Conservation (phyloP, 2,113 vertebrate genomes). For the Rhinichthys klamathensis region DNA sequence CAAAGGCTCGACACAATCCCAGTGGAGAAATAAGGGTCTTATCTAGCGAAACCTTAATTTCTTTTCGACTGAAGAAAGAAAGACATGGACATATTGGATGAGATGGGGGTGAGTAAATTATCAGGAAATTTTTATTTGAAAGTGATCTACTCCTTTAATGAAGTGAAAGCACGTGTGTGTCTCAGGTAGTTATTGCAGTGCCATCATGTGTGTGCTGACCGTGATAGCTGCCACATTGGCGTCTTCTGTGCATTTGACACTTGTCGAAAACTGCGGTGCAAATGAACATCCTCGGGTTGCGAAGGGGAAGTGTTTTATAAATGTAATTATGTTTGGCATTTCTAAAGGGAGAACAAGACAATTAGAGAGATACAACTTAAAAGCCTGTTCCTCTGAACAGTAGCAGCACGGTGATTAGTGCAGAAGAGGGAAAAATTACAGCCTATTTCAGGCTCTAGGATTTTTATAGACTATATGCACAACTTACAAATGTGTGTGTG, state of each 20-base stretch:
- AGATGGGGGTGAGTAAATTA: too few species aligned
- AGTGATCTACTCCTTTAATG: neutral
- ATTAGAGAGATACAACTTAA: constrained; percentile 32
- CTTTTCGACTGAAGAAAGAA: too few species aligned
- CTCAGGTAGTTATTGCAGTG: neutral
- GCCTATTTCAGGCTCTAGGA: neutral
- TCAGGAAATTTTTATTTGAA: too few species aligned
- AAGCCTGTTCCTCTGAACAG: constrained; percentile 13
- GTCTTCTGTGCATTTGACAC: neutral
- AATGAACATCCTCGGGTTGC: neutral
- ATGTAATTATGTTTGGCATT: constrained; percentile 36
- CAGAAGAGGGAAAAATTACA: constrained; percentile 21
- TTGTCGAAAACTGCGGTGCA: neutral
- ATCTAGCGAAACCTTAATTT: too few species aligned
- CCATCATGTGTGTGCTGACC: neutral
- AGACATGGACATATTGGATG: too few species aligned
- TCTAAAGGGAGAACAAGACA: constrained; percentile 31
- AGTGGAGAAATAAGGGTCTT: too few species aligned
- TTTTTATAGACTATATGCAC: neutral
- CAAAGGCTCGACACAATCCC: too few species aligned
- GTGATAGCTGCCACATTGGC: neutral
- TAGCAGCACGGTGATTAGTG: constrained; percentile 8
- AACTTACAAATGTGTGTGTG: neutral
- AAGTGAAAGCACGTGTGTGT: neutral
- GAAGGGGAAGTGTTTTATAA: neutral